Base-by-base conservation (phyloP, 2,888 invertebrate genomes). In the Caenorhabditis sp. region DNA sequence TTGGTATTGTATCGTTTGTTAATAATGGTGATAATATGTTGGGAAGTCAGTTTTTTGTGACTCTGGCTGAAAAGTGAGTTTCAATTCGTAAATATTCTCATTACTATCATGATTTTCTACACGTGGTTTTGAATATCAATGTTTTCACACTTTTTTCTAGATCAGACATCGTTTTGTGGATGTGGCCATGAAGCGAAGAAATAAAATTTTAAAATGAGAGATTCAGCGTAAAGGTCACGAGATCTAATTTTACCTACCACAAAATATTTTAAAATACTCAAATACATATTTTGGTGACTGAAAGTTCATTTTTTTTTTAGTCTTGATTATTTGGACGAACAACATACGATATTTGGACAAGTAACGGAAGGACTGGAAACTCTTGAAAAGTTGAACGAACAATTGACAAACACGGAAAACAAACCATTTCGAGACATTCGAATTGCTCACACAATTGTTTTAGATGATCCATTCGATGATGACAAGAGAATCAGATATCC, bases 391-490 rank as follows among this genome's bases (percentile, higher is more conserved):
- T 90, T 99, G 0, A 99, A 99, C 88, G 95, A 97, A 87, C 92
- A 93, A 0, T 94, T 97, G 82, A 95, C 95, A 86, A 97, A 97
- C 89, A 92, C 92, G 31, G 92, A 92, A 51, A 92, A 95, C 86
- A 91, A 94, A 27, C 99, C 99, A 0, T 97, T 93, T 88, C 93
- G 95, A 88, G 97, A 97, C 88, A 93, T 97, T 69, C 92, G 97
- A 81, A 94, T 99, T 69, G 95, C 95, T 0, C 99, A 99, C 88
- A 97, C 97, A 0, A 93, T 97, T 0, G 91, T 99, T 51, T 90
- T 99, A 21, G 94, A 97, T 87, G 99, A 99, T 90, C 99, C 99
- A 0, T 97, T 93, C 88, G 93, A 93, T 81, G 95, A 99, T 89
- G 94, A 95, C 0, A 88, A 91, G 55, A 92, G 92, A 0, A 90